Base-by-base conservation (phyloP, 1,140 invertebrate species). In the Lepidurus couesii region DNA sequence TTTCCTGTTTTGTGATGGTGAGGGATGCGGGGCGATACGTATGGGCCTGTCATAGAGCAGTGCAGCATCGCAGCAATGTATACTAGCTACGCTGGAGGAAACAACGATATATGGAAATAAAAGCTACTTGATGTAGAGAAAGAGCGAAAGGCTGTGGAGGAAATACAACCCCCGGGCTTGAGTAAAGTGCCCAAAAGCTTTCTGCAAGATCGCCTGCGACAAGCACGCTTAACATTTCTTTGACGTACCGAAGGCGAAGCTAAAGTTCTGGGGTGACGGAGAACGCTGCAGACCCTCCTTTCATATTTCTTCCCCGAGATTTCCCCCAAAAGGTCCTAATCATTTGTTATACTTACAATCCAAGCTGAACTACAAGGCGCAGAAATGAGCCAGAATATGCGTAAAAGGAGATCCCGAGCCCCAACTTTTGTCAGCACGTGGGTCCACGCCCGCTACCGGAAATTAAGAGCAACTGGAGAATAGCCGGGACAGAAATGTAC, bases 101-200 rank as follows among this genome's bases (percentile, higher is more conserved):
- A 65, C 16, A 16, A n/a, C n/a, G 21, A 7, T 7, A 1, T 65
- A 65, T n/a, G 16, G 21, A 4, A 65, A 65, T 0, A 65, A 65
- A 21, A 65, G 16, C 21, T 65, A 65, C 21, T 65, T 65, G 53
- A 13, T 65, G 8, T 65, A 65, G 53, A 65, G 53, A 7, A 16
- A 65, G 21, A 65, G 53, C 53, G 53, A 65, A 34, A 34, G 34
- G 53, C n/a, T 65, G 53, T 3, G 21, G 21, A 65, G 53, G 16
- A 65, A 65, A 34, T 34, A 34, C 34, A 34, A 34, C 34, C 2
- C 21, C 16, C n/a, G 13, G 53, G 53, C 53, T 34, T 34, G 34
- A 34, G n/a, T 65, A 65, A 65, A 65, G 53, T 65, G 53, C 53
- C 21, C 53, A 13, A 65, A 65, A 65, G 53, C 53, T 65, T 65